Evolutionary conservation across 1,140 invertebrate species (phyloP).

Genomic region (Trachymyrmex cornetzi): DNA sequence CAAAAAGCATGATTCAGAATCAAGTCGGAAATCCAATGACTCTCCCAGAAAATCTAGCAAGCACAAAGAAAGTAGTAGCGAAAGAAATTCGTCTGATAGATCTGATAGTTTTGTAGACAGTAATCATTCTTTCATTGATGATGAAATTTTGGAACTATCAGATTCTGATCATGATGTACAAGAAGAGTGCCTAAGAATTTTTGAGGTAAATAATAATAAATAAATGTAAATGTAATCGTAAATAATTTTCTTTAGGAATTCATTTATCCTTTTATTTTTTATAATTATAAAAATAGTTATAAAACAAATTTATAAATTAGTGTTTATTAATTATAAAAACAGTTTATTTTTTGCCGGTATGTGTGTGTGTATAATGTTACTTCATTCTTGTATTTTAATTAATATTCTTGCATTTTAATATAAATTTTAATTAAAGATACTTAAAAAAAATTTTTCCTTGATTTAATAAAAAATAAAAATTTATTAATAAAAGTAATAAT

Average conservation of each 20-base stretch:
- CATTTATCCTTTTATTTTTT: not conserved
- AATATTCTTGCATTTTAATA: conserved; percentile 12
- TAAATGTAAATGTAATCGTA: not conserved
- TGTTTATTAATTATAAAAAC: too few relatives aligned
- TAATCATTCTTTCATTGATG: conserved; percentile 6
- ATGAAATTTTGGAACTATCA: conserved; percentile 75
- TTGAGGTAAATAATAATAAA: conserved; percentile 86
- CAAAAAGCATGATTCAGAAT: conserved; percentile 70
- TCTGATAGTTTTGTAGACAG: conserved; percentile 52
- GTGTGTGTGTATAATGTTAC: not conserved
- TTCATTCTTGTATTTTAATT: conserved; percentile 19
- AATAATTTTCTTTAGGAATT: not conserved
- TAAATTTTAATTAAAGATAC: not conserved
- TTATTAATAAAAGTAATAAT: not conserved
- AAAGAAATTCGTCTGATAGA: conserved; percentile 73
- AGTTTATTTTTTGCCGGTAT: not conserved
- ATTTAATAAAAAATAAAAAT: not conserved
- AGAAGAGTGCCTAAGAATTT: conserved; percentile 92
- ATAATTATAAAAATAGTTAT: not conserved
- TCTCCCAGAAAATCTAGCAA: conserved; percentile 67
- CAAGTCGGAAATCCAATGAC: conserved; percentile 70
- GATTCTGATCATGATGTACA: conserved; percentile 89
- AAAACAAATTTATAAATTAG: too few relatives aligned
- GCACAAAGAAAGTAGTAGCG: conserved; percentile 67
- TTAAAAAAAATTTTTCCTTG: not conserved